Evolutionary conservation across 1,140 invertebrate species (phyloP).

Genomic region (Drosophila novamexicana): DNA sequence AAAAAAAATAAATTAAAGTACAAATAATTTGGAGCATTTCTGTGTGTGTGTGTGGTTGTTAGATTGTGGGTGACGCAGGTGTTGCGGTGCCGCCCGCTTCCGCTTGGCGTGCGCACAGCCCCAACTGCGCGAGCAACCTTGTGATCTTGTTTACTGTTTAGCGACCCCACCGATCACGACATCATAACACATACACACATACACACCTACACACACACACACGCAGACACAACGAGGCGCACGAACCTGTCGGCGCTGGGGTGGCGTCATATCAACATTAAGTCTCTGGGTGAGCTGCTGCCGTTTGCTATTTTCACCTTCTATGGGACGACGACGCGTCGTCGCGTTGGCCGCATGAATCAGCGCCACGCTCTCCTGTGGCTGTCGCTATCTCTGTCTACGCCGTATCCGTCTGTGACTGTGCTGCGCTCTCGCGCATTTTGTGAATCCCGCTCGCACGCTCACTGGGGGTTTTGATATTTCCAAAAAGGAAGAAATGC

Average conservation of each 20-base stretch:
- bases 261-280: constrained; percentile 72
- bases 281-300: constrained; percentile 46
- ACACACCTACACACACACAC: constrained; percentile 17
- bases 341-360: constrained; percentile 80
- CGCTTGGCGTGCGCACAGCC: constrained; percentile 77
- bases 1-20: constrained; percentile 16
- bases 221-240: constrained; percentile 11
- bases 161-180: constrained; percentile 68
- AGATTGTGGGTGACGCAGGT: constrained; percentile 46
- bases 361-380: constrained; percentile 47
- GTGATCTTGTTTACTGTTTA: constrained; percentile 83
- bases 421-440: constrained; percentile 16
- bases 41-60: constrained; percentile 5
- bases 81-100: constrained; percentile 63
- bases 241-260: constrained; percentile 71
- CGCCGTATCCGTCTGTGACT: neutral
- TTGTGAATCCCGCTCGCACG: constrained; percentile 69
- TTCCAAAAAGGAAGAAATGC: constrained; percentile 77
- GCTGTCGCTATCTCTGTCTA: constrained; percentile 16
- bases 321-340: constrained; percentile 64
- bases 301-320: constrained; percentile 77
- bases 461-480: constrained; percentile 65
- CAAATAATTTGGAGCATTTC: constrained; percentile 41
- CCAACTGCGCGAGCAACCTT: constrained; percentile 60
- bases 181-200: constrained; percentile 37